Base-by-base conservation (phyloP, 2,888 invertebrate genomes). In the Ametastegia equiseti region DNA sequence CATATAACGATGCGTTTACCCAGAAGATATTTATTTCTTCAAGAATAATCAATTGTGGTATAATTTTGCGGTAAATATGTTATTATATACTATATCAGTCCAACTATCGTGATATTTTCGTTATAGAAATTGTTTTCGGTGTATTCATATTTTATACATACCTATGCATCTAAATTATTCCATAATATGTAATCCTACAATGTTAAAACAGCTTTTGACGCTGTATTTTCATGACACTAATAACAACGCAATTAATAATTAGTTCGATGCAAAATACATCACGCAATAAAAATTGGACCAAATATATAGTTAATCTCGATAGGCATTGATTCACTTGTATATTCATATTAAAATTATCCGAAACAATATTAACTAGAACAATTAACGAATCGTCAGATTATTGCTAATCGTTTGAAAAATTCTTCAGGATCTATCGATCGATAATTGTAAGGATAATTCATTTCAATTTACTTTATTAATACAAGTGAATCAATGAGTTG, bases 221-320 rank as follows among this genome's bases (percentile, higher is more conserved):
- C 23, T 23, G 23, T 47, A 42, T 65, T 71, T 45, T 27, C 19
- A 45, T 47, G 71, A 45, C 45, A 30, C 42, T 47, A 54, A 75
- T 54, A 75, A 75, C 54, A 75, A 23, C 33, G 42, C 9, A 33
- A 50, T 75, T 54, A 54, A 30, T 27, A 27, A 45, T 36, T 75
- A 75, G 36, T 75, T 75, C 75, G 75, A 75, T 75, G 75, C 54
- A 50, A 75, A 6, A 54, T 33, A 75, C 54, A 54, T 75, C 45
- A 54, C 75, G 54, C 33, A 50, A 50, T 75, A 75, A n/a, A 36
- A 75, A 75, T 75, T 50, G 75, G 54, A 75, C 54, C 75, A 45
- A 50, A 67, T 36, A 39, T 67, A 67, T 39, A 39, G 2, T 30
- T 36, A 36, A 54, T 33, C n/a, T n/a, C 5, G 19, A 19, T 30